Evolutionary conservation across 2,888 invertebrate genomes (phyloP).

Genomic region (Aphrophora alni): DNA sequence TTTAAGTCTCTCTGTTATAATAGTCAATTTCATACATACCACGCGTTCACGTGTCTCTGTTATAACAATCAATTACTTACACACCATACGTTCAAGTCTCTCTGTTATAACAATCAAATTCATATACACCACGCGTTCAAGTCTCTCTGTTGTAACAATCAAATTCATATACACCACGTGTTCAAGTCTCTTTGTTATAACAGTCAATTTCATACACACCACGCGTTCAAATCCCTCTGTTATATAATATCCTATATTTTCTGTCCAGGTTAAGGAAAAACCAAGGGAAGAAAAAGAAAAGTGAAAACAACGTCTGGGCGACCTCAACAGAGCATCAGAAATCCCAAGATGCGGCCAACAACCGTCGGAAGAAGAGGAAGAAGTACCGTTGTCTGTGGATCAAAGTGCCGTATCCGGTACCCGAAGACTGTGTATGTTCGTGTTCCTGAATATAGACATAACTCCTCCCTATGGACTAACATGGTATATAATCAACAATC

Average conservation of each 20-base stretch:
- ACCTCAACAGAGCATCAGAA: slow-evolving; percentile 32
- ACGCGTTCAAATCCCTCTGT: too few species aligned
- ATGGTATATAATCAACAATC: not conserved
- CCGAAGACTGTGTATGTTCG: slow-evolving; percentile 54
- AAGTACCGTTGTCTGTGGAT: slow-evolving; percentile 54
- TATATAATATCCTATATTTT: not conserved
- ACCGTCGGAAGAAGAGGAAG: slow-evolving; percentile 47
- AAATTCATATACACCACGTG: too few species aligned
- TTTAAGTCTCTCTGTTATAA: too few species aligned
- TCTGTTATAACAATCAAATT: too few species aligned
- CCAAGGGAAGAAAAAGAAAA: slow-evolving; percentile 40
- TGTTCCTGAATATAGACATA: slow-evolving; percentile 42
- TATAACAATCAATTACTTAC: too few species aligned
- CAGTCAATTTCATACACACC: too few species aligned
- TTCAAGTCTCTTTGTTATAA: too few species aligned
- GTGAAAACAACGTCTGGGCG: slow-evolving; percentile 49
- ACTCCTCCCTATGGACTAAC: not conserved
- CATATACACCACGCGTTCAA: too few species aligned
- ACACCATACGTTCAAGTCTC: too few species aligned
- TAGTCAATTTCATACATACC: too few species aligned
- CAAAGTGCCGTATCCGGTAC: slow-evolving; percentile 55
- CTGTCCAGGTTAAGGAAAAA: slow-evolving; percentile 49
- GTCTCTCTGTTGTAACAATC: too few species aligned
- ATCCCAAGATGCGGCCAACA: slow-evolving; percentile 17
- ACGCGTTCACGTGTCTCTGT: too few species aligned